Conservation (phyloP, 2,113 vertebrate species). For the Ciconia boyciana region DNA sequence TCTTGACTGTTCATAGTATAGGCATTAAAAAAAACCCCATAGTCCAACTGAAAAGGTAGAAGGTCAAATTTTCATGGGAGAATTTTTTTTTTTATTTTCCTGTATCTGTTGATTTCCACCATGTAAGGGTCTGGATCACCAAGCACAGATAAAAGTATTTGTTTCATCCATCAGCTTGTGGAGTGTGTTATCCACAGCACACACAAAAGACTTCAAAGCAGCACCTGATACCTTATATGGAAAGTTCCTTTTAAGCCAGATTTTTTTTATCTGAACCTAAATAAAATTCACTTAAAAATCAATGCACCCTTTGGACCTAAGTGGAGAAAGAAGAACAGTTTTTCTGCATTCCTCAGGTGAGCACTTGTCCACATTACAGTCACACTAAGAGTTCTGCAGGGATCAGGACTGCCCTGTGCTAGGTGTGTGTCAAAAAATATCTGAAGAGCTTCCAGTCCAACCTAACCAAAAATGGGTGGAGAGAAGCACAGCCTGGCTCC, state of each 20-base stretch:
- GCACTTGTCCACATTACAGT: background rate
- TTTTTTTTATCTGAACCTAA: background rate
- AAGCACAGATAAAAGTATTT: background rate
- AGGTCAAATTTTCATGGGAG: background rate
- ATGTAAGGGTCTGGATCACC: background rate
- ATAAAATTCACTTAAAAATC: background rate
- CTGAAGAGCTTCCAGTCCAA: background rate
- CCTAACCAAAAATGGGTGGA: background rate
- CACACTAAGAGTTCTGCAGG: background rate
- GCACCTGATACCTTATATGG: background rate
- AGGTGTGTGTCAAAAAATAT: background rate
- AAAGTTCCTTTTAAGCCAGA: background rate
- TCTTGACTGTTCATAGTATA: background rate
- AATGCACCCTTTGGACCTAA: accelerated
- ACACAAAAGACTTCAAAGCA: background rate
- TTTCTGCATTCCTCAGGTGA: background rate
- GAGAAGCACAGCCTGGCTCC: background rate
- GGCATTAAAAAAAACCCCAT: background rate
- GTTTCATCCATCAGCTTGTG: background rate
- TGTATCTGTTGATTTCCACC: background rate
- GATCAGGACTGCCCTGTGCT: background rate
- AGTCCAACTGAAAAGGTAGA: background rate
- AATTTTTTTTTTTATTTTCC: background rate
- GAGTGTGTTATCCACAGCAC: background rate
- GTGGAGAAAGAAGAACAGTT: background rate